phyloP scores from a whole-genome alignment of 2,113 vertebrate genomes.

The Actenoides hombroni region DNA sequence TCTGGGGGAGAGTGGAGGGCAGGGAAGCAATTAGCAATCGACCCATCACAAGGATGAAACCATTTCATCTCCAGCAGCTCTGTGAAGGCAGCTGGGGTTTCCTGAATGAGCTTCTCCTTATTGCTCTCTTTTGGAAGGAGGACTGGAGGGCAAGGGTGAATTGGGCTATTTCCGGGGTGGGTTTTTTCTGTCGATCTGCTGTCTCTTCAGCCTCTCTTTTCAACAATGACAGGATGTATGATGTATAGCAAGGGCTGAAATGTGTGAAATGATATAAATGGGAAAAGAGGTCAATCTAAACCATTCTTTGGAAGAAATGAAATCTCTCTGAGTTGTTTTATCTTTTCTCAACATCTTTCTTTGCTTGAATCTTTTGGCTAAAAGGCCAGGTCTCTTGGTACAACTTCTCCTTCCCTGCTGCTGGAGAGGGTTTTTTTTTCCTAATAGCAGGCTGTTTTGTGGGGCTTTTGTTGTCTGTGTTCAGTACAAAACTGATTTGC shows the following conservation, averaged over 20 bases:
- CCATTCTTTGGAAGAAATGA: not conserved
- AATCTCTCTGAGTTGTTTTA: fast-evolving
- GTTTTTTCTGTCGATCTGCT: not conserved
- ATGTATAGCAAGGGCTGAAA: not conserved
- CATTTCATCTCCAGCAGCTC: not conserved
- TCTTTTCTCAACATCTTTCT: not conserved
- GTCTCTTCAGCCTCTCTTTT: not conserved
- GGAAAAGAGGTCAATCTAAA: not conserved
- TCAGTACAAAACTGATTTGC: not conserved
- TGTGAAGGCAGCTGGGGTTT: not conserved
- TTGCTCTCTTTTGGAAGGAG: not conserved
- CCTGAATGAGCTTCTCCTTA: not conserved
- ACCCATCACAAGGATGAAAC: not conserved
- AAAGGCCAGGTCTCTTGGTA: not conserved
- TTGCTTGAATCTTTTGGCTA: not conserved
- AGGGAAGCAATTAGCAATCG: not conserved
- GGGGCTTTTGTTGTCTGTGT: not conserved
- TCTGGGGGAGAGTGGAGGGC: not conserved
- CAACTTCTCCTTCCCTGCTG: not conserved
- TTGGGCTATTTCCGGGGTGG: not conserved
- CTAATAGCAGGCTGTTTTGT: not conserved
- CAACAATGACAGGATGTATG: not conserved
- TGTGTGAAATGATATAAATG: not conserved
- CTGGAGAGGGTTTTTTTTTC: not conserved
- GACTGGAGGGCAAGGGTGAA: not conserved